Percentiles rank a stretch among this genome's conserved stretches.
phyloP scores from a whole-genome alignment of 2,888 invertebrate species.

The Dicranocentrus wangi region DNA sequence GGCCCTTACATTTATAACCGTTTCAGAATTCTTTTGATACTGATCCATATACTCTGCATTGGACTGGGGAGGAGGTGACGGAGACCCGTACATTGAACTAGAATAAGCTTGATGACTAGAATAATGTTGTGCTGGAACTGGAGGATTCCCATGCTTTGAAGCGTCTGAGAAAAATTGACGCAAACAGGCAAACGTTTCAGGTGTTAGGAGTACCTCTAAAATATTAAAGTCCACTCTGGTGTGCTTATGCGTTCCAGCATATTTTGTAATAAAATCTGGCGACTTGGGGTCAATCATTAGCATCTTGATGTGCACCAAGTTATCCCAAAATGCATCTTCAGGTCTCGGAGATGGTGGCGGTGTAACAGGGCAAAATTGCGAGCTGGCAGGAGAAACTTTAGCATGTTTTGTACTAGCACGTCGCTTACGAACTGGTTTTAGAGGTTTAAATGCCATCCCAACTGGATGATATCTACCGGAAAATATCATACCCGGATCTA shows the following conservation, averaged over 20 bases:
- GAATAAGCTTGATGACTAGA: neutral
- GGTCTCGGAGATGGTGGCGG: conserved; percentile 82
- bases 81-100: neutral
- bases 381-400: neutral
- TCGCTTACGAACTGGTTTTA: conserved; percentile 38
- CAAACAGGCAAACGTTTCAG: conserved; percentile 69
- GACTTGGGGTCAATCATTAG: conserved; percentile 81
- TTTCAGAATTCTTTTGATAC: conserved; percentile 69
- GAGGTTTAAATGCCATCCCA: conserved; percentile 30
- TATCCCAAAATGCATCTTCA: conserved; percentile 77
- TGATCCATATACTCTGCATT: conserved; percentile 1
- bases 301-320: conserved; percentile 84
- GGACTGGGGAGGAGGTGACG: neutral
- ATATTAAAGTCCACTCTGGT: conserved; percentile 91
- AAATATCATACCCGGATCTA: conserved; percentile 78
- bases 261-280: conserved; percentile 80
- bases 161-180: conserved; percentile 71
- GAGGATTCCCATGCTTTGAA: conserved; percentile 41
- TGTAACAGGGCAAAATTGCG: conserved; percentile 75
- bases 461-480: conserved; percentile 62
- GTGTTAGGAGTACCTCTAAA: conserved; percentile 82
- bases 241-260: conserved; percentile 80
- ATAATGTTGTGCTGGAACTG: neutral
- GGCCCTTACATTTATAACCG: conserved; percentile 69
- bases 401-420: conserved; percentile 40